Evolutionary conservation across 2,113 vertebrate genomes (phyloP).

Genomic region (Anolis carolinensis): DNA sequence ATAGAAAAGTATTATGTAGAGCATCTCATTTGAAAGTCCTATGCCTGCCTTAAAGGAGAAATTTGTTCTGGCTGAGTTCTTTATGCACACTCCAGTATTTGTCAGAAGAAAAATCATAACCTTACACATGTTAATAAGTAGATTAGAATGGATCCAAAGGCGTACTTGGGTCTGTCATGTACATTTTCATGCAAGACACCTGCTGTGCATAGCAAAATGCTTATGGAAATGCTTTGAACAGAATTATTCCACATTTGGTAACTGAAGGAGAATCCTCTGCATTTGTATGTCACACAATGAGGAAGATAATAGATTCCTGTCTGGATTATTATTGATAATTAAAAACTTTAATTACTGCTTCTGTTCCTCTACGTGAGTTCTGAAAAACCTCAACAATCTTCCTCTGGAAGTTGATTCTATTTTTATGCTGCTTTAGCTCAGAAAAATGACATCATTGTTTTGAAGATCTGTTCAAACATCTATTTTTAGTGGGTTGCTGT

Average conservation of each 20-base stretch:
- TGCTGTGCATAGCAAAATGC: constrained; percentile 24
- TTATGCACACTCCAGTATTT: constrained; percentile 3
- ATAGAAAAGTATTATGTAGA: not conserved
- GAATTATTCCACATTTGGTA: constrained; percentile 24
- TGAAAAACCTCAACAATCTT: not conserved
- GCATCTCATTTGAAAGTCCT: not conserved
- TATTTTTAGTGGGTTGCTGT: too few species aligned
- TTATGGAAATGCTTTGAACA: constrained; percentile 1
- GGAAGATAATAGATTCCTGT: constrained; percentile 31
- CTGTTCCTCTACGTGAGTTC: constrained; percentile 35
- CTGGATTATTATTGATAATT: constrained; percentile 15
- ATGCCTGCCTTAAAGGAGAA: not conserved
- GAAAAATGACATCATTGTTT: constrained; percentile 34
- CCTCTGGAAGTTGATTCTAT: constrained; percentile 5
- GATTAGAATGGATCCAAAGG: not conserved
- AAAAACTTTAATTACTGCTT: constrained; percentile 38
- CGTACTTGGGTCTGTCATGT: not conserved
- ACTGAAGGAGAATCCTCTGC: not conserved
- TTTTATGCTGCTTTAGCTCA: constrained; percentile 2
- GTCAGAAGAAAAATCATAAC: not conserved
- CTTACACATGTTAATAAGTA: constrained; percentile 29
- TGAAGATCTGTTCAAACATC: constrained; percentile 41
- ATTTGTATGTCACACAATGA: constrained; percentile 17
- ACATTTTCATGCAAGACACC: constrained; percentile 13
- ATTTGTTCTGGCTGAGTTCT: constrained; percentile 10